Percentiles rank a stretch among this genome's conserved stretches.
These are phyloP conservation scores for Drosophila rellima DNA, from an alignment of 2,888 invertebrate genomes.

Conservation along the genomic window DNA sequence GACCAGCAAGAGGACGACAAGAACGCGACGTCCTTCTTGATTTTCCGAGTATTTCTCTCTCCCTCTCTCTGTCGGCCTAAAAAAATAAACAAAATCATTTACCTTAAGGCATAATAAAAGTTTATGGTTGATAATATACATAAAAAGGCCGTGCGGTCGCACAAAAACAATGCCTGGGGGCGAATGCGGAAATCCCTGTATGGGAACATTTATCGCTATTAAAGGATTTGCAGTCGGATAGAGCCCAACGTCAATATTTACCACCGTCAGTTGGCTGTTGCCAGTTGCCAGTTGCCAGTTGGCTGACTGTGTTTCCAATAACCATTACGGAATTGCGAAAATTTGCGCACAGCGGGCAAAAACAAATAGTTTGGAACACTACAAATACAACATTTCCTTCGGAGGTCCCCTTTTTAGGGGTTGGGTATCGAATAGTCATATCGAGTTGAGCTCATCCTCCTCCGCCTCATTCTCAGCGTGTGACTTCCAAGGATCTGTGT, in stretches of 20 bases:
- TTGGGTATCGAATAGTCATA: constrained; percentile 46
- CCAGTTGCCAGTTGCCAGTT: constrained; percentile 43
- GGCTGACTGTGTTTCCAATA: constrained; percentile 71
- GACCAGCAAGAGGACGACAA: constrained; percentile 27
- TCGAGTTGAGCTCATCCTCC: constrained; percentile 27
- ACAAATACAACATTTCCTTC: constrained; percentile 74
- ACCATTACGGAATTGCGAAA: constrained; percentile 73
- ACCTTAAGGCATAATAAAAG: constrained; percentile 83
- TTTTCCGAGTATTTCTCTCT: constrained; percentile 25
- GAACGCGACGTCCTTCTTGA: constrained; percentile 25
- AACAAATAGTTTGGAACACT: constrained; percentile 75
- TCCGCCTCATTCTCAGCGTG: constrained; percentile 61
- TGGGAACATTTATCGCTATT: constrained; percentile 58
- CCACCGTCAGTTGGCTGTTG: constrained; percentile 21
- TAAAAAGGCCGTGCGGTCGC: constrained; percentile 47
- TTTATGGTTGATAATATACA: constrained; percentile 76
- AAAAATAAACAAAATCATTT: constrained; percentile 83
- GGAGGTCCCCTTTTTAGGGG: constrained; percentile 33
- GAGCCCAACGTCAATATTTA: constrained; percentile 67
- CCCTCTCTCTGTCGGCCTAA: constrained; percentile 51
- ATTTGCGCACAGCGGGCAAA: constrained; percentile 77
- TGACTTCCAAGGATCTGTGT: constrained; percentile 46
- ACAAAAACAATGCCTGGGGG: constrained; percentile 33
- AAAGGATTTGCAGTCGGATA: constrained; percentile 52
- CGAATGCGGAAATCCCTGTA: constrained; percentile 44